A percentile compares a stretch with the other conserved stretches of the same genome.
phyloP scores from a whole-genome alignment of 2,113 vertebrate species.

The Rhabdomys dilectus region DNA sequence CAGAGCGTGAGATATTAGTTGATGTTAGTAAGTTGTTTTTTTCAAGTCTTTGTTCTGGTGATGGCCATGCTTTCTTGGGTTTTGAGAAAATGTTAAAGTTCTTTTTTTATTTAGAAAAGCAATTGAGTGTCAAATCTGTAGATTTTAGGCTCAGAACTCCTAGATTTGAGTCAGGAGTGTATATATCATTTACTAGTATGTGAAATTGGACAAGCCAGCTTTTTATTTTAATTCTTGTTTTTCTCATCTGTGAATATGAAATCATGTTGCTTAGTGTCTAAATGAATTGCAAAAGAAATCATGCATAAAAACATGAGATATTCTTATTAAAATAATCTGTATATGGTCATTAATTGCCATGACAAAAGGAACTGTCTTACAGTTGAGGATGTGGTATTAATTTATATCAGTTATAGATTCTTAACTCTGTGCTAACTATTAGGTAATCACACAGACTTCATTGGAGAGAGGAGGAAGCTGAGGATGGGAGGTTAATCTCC shows the following conservation, averaged over 20 bases:
- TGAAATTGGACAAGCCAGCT: neutral
- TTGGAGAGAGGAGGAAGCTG: neutral
- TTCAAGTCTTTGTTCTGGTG: neutral
- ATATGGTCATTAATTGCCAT: neutral
- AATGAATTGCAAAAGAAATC: neutral
- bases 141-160: conserved; percentile 17
- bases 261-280: neutral
- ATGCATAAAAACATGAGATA: neutral
- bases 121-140: neutral
- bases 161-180: neutral
- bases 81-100: neutral
- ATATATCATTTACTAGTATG: neutral
- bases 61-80: neutral
- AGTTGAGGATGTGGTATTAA: neutral
- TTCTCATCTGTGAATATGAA: neutral
- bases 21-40: neutral
- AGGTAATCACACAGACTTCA: neutral
- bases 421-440: neutral
- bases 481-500: neutral
- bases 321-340: conserved; percentile 51
- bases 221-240: neutral
- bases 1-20: neutral
- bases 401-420: neutral
- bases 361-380: neutral
- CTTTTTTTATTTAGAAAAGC: neutral